phyloP scores from a whole-genome alignment of 2,797 vertebrate genomes.

The Halcyon chelicuti region DNA sequence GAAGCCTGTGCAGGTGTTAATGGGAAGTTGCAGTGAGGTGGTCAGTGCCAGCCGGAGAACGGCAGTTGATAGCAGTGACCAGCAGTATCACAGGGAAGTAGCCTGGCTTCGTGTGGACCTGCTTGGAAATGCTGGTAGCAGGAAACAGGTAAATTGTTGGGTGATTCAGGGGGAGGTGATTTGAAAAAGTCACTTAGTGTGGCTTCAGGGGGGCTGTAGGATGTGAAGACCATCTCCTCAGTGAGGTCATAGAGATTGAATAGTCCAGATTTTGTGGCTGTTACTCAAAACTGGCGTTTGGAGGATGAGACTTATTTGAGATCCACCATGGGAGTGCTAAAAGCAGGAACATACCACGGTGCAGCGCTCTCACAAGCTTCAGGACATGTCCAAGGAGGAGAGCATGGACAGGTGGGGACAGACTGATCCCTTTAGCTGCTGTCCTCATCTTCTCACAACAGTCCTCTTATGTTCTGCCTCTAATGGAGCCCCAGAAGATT shows the following conservation, averaged over 20 bases:
- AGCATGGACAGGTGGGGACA: background rate
- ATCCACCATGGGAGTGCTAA: background rate
- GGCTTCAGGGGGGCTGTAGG: background rate
- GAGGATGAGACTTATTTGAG: background rate
- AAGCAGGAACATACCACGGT: fast-evolving
- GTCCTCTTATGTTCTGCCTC: background rate
- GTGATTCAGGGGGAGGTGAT: background rate
- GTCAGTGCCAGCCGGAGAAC: background rate
- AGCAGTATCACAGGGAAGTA: background rate
- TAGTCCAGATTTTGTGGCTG: background rate
- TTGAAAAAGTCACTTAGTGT: background rate
- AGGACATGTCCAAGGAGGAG: background rate
- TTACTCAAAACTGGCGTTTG: background rate
- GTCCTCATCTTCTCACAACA: background rate
- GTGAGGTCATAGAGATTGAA: background rate
- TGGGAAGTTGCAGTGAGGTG: background rate
- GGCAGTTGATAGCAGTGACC: background rate
- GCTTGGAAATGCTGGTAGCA: background rate
- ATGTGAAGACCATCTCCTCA: background rate
- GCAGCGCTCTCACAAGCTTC: background rate
- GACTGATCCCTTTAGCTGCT: background rate
- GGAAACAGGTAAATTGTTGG: background rate
- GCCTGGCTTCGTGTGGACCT: background rate
- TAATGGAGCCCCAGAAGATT: background rate
- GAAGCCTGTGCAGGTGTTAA: background rate